Percentiles rank a stretch among this genome's conserved stretches.
These are phyloP conservation scores for Vandiemenella viatica DNA, from an alignment of 2,888 invertebrate species.

Conservation along the genomic window DNA sequence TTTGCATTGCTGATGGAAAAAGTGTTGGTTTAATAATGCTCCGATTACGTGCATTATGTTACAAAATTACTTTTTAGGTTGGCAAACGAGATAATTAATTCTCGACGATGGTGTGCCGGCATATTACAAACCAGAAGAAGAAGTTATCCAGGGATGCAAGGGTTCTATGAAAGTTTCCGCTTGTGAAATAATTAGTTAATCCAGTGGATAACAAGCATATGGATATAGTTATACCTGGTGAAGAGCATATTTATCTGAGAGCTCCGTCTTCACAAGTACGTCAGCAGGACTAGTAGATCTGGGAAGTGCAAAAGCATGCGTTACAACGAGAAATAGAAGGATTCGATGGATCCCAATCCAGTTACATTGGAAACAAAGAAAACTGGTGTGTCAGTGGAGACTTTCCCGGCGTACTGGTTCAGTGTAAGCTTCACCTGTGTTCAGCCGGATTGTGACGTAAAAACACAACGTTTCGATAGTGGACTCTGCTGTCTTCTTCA, in stretches of 20 bases:
- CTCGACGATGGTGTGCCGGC: conserved; percentile 64
- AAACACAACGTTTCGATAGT: too few species aligned
- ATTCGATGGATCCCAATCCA: conserved; percentile 34
- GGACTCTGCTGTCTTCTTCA: too few species aligned
- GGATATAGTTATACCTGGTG: conserved; percentile 66
- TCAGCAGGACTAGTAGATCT: conserved; percentile 66
- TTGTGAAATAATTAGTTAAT: conserved; percentile 63
- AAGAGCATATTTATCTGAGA: conserved; percentile 64
- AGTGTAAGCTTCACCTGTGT: too few species aligned
- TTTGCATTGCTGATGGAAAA: too few species aligned
- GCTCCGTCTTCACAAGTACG: conserved; percentile 62
- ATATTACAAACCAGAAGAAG: conserved; percentile 69
- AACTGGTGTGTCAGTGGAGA: too few species aligned
- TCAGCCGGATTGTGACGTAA: too few species aligned
- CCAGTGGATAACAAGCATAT: conserved; percentile 53
- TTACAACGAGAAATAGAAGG: conserved; percentile 26
- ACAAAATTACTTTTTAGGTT: conserved; percentile 52
- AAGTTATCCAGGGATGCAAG: conserved; percentile 68
- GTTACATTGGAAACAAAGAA: conserved; percentile 54
- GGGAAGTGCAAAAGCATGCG: conserved; percentile 62
- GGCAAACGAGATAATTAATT: conserved; percentile 77
- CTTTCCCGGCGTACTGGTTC: too few species aligned
- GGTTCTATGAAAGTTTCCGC: conserved; percentile 69
- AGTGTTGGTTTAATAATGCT: too few species aligned
- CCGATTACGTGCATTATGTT: too few species aligned